These are phyloP conservation scores for Anniella stebbinsi DNA, from an alignment of 2,797 vertebrate species.

Conservation along the genomic window DNA sequence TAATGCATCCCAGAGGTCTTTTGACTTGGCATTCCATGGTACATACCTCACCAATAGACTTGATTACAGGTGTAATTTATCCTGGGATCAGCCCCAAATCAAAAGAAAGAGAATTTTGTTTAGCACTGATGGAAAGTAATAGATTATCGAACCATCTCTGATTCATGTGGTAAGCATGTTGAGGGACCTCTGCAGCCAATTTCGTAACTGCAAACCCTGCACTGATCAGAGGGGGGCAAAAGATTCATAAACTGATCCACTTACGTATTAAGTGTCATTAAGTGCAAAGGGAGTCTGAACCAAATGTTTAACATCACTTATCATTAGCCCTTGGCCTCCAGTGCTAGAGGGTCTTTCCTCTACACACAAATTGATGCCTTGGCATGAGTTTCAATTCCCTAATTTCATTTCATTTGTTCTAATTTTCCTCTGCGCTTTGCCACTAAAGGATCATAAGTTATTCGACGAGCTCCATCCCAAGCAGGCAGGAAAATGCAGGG, in stretches of 20 bases:
- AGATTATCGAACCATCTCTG: slow-evolving; percentile 28
- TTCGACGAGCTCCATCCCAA: not conserved
- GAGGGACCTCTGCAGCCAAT: slow-evolving; percentile 11
- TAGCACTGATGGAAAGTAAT: slow-evolving; percentile 15
- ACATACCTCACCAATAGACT: slow-evolving; percentile 9
- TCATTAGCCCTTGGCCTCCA: not conserved
- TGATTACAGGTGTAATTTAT: slow-evolving; percentile 17
- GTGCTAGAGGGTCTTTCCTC: not conserved
- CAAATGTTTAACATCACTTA: slow-evolving; percentile 7
- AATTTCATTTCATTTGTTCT: slow-evolving; percentile 30
- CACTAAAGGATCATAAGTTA: not conserved
- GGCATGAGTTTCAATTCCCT: not conserved
- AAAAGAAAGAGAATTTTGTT: slow-evolving; percentile 23
- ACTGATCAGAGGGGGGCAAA: slow-evolving; percentile 6
- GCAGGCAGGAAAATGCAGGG: not conserved
- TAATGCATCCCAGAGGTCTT: not conserved
- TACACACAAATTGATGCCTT: not conserved
- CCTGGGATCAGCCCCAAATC: not conserved
- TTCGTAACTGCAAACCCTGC: not conserved
- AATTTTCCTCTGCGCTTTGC: slow-evolving; percentile 13
- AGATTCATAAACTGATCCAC: slow-evolving; percentile 8
- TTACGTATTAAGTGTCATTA: slow-evolving; percentile 25
- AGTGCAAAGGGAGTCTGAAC: slow-evolving; percentile 1
- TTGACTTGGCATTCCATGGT: not conserved
- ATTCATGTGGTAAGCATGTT: slow-evolving; percentile 8